Evolutionary conservation across 2,888 invertebrate species (phyloP).

Genomic region (Hirtodrosophila histrioides): DNA sequence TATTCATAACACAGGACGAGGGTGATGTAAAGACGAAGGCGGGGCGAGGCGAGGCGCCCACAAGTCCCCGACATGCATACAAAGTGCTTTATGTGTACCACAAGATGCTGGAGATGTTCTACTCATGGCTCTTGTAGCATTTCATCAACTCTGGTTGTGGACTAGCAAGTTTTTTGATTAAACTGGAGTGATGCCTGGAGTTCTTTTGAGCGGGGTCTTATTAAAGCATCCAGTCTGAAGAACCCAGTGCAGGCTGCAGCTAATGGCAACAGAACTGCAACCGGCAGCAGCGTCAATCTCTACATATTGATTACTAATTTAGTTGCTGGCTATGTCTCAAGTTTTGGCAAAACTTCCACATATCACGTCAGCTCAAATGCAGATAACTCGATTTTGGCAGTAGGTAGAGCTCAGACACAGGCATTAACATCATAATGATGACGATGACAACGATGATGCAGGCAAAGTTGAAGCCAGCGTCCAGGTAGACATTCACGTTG

Average conservation of each 20-base stretch:
- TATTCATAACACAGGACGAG: slow-evolving; percentile 74
- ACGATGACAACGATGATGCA: slow-evolving; percentile 13
- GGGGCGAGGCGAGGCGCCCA: slow-evolving; percentile 22
- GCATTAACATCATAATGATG: slow-evolving; percentile 46
- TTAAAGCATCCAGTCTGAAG: slow-evolving; percentile 47
- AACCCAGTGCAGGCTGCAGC: slow-evolving; percentile 56
- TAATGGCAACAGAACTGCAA: slow-evolving; percentile 53
- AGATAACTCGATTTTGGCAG: slow-evolving; percentile 60
- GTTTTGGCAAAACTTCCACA: slow-evolving; percentile 43
- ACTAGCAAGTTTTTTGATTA: slow-evolving; percentile 74
- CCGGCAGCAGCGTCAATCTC: slow-evolving; percentile 19
- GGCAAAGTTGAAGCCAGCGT: slow-evolving; percentile 46
- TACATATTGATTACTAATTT: slow-evolving; percentile 73
- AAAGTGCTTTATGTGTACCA: slow-evolving; percentile 74
- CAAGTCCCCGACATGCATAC: slow-evolving; percentile 69
- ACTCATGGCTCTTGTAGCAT: slow-evolving; percentile 28
- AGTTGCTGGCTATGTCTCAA: slow-evolving; percentile 42
- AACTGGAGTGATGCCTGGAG: slow-evolving; percentile 37
- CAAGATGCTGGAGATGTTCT: slow-evolving; percentile 52
- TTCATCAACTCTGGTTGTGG: slow-evolving; percentile 57
- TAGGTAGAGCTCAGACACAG: slow-evolving; percentile 31
- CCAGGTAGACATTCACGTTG: slow-evolving; percentile 46
- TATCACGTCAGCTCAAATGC: slow-evolving; percentile 44
- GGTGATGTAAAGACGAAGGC: slow-evolving; percentile 21
- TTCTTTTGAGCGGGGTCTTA: slow-evolving; percentile 43